phyloP scores from a whole-genome alignment of 2,113 vertebrate species.

The Lophochroa leadbeateri region DNA sequence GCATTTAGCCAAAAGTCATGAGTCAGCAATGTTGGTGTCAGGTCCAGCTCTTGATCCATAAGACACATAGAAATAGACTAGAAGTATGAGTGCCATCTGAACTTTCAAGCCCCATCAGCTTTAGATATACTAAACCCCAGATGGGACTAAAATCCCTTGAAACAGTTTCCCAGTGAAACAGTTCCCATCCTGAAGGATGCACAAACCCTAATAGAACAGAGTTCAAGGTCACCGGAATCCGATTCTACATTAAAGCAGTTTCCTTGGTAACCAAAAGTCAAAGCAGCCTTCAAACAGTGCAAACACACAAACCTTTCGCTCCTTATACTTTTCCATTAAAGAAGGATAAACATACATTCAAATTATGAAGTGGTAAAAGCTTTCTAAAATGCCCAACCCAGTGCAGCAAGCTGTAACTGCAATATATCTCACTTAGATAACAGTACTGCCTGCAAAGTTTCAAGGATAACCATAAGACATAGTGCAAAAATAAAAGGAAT shows the following conservation, averaged over 20 bases:
- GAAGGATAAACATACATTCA: background rate
- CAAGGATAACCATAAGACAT: background rate
- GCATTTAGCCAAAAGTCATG: background rate
- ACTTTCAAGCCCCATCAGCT: background rate
- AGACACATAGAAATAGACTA: accelerated
- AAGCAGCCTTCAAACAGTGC: background rate
- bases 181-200: background rate
- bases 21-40: accelerated
- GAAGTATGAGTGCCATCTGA: background rate
- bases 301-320: conserved; percentile 9
- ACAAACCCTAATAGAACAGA: background rate
- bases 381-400: background rate
- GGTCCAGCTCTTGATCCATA: background rate
- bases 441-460: background rate
- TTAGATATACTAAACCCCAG: background rate
- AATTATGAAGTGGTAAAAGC: background rate
- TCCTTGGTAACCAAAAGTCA: conserved; percentile 44
- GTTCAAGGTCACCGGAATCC: background rate
- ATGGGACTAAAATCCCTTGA: background rate
- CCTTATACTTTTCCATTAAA: conserved; percentile 7
- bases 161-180: background rate
- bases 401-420: background rate
- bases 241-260: background rate
- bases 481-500: background rate
- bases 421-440: background rate